These are phyloP conservation scores for Iselma pallidipennis DNA, from an alignment of 2,888 invertebrate species.

Conservation along the genomic window DNA sequence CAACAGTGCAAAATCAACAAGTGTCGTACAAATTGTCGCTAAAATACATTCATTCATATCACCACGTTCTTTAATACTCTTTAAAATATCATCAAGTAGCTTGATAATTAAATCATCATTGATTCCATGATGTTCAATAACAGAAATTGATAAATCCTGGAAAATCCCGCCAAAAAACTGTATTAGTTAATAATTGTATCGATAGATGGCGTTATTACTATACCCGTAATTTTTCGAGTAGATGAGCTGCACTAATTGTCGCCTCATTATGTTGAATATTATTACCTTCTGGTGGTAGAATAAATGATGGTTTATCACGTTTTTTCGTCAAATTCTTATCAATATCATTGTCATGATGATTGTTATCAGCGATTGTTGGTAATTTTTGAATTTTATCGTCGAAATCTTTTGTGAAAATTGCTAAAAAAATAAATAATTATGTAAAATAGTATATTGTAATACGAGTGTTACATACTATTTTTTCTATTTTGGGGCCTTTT, in stretches of 20 bases:
- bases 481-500: too few relatives aligned
- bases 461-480: too few relatives aligned
- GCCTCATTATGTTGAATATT: slow-evolving; percentile 38
- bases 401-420: slow-evolving; percentile 52
- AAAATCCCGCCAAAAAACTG: background rate
- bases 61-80: slow-evolving; percentile 42
- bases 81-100: slow-evolving; percentile 30
- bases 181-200: background rate
- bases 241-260: slow-evolving; percentile 39
- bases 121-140: slow-evolving; percentile 18
- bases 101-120: slow-evolving; percentile 18
- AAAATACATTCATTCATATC: slow-evolving; percentile 48
- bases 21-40: slow-evolving; percentile 36
- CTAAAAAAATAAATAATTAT: too few relatives aligned
- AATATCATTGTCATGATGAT: slow-evolving; percentile 10
- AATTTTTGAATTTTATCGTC: slow-evolving; percentile 41
- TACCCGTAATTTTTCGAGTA: slow-evolving; percentile 45
- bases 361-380: background rate
- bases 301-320: slow-evolving; percentile 31
- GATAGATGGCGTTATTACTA: slow-evolving; percentile 13
- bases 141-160: slow-evolving; percentile 20
- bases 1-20: slow-evolving; percentile 43
- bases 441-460: too few relatives aligned
- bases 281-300: slow-evolving; percentile 41
- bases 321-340: slow-evolving; percentile 19